Conservation (phyloP, 2,797 vertebrate genomes). For the Fundulus diaphanus region DNA sequence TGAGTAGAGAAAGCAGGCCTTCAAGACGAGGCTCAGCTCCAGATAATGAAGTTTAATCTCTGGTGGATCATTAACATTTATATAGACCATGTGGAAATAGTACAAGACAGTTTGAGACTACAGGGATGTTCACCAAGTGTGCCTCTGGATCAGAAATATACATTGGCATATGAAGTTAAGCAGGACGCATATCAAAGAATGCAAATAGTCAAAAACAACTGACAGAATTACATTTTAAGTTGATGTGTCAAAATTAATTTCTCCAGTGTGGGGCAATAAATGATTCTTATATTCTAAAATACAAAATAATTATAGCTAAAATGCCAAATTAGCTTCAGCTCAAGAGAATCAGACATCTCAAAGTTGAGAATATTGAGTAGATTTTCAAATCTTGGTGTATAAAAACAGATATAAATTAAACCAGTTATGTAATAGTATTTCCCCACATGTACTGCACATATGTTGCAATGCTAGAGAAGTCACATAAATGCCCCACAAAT, state of each 20-base stretch:
- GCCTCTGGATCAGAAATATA: constrained; percentile 2
- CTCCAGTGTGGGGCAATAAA: too few species aligned
- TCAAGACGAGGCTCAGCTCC: neutral
- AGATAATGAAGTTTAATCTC: constrained; percentile 22
- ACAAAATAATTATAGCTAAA: neutral
- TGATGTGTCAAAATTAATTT: neutral
- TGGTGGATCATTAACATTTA: constrained; percentile 50
- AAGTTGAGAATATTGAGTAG: neutral
- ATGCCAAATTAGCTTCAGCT: neutral
- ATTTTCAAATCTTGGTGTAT: neutral
- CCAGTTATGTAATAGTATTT: too few species aligned
- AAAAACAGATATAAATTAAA: too few species aligned
- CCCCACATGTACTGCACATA: too few species aligned
- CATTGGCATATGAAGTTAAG: too few species aligned
- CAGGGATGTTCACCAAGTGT: neutral
- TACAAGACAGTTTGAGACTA: neutral
- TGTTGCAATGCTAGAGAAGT: too few species aligned
- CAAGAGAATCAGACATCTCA: neutral
- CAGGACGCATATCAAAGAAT: neutral
- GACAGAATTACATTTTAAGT: neutral
- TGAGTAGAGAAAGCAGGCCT: constrained; percentile 17
- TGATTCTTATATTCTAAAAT: too few species aligned
- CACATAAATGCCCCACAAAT: too few species aligned
- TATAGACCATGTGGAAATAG: constrained; percentile 5
- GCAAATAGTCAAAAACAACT: too few species aligned